phyloP scores from a whole-genome alignment of 2,888 invertebrate genomes.

The Corbicula japonica region DNA sequence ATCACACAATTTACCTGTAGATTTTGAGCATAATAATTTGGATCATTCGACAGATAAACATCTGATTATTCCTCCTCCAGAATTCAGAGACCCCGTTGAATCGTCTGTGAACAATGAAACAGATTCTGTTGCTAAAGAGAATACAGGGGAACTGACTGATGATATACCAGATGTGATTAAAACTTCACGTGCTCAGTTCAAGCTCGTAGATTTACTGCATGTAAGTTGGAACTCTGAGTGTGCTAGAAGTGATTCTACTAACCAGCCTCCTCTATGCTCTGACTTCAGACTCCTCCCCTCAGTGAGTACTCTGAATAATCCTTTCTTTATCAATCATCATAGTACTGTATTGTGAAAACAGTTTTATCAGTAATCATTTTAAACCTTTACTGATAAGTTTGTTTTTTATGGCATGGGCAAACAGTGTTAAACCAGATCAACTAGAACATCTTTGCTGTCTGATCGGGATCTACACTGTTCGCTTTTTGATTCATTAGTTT shows the following conservation, averaged over 20 bases:
- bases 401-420: too few relatives aligned
- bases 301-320: conserved; percentile 74
- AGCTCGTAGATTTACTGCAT: conserved; percentile 78
- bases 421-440: too few relatives aligned
- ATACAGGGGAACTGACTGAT: not conserved
- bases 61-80: conserved; percentile 33
- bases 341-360: too few relatives aligned
- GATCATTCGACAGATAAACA: conserved; percentile 22
- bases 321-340: too few relatives aligned
- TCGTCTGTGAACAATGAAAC: not conserved
- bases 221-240: conserved; percentile 80
- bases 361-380: too few relatives aligned
- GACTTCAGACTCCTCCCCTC: conserved; percentile 74
- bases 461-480: too few relatives aligned
- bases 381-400: too few relatives aligned
- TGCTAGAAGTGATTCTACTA: conserved; percentile 63
- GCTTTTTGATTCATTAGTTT: too few relatives aligned
- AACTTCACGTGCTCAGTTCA: conserved; percentile 65
- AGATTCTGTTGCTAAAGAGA: not conserved
- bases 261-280: conserved; percentile 66
- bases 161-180: conserved; percentile 58
- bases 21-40: conserved; percentile 45
- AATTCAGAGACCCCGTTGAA: conserved; percentile 34
- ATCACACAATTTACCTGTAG: conserved; percentile 55
- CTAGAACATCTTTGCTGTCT: too few relatives aligned